These are phyloP conservation scores for Megalonaias nervosa DNA, from an alignment of 1,140 invertebrate genomes.

Conservation along the genomic window DNA sequence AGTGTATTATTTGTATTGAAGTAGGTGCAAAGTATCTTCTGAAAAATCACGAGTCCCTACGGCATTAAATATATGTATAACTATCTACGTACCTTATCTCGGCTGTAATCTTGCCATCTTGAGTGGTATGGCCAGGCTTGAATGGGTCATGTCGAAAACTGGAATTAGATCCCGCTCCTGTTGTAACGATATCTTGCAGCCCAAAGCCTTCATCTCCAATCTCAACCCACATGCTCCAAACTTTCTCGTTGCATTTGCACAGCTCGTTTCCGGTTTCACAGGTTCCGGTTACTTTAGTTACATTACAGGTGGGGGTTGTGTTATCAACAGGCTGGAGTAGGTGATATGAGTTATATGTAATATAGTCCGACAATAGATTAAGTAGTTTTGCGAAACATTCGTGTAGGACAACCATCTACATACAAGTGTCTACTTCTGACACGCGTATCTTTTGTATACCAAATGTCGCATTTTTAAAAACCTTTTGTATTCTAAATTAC, in stretches of 20 bases:
- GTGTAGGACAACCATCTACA: neutral
- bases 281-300: conserved; percentile 16
- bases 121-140: conserved; percentile 2
- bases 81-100: conserved; percentile 7
- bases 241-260: conserved; percentile 13
- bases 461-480: neutral
- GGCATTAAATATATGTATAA: neutral
- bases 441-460: neutral
- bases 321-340: conserved; percentile 11
- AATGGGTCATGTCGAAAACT: neutral
- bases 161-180: conserved; percentile 6
- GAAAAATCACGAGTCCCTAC: neutral
- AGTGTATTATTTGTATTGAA: no score
- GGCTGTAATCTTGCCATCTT: conserved; percentile 5
- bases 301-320: conserved; percentile 14
- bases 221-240: conserved; percentile 16
- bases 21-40: neutral
- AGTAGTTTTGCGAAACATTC: neutral
- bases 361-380: neutral
- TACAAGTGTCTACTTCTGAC: neutral
- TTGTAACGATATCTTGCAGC: neutral
- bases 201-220: conserved; percentile 15
- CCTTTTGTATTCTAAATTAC: no score
- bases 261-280: conserved; percentile 22
- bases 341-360: neutral